Conservation (phyloP, 1,140 invertebrate genomes). For the Sipha flava region DNA sequence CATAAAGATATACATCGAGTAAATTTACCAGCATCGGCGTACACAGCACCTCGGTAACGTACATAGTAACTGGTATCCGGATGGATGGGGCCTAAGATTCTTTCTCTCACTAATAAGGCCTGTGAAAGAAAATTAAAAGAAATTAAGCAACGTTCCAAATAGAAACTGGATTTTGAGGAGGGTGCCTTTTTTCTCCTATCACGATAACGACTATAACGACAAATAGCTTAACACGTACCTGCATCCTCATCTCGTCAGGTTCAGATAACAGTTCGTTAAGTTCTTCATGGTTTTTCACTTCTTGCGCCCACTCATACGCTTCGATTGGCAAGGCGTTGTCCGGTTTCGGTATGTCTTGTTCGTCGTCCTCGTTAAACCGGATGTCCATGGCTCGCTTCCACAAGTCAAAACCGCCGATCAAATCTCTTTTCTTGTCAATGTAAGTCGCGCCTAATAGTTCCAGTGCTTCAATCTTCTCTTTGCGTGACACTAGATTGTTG, state of each 20-base stretch:
- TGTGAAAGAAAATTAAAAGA: conserved; percentile 10
- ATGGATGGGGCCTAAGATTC: conserved; percentile 85
- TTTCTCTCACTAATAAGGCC: conserved; percentile 81
- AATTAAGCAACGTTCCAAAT: too few species aligned
- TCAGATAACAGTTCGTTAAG: conserved; percentile 81
- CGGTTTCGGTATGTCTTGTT: conserved; percentile 54
- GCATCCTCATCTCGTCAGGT: conserved; percentile 93
- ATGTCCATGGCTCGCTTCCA: conserved; percentile 85
- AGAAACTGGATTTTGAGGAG: too few species aligned
- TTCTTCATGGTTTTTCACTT: conserved; percentile 67
- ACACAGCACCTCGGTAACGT: conserved; percentile 75
- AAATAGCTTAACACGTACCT: too few species aligned
- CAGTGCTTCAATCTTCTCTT: conserved; percentile 80
- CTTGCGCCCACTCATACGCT: conserved; percentile 79
- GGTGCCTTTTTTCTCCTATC: too few species aligned
- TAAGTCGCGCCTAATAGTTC: conserved; percentile 91
- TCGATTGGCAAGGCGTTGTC: conserved; percentile 57
- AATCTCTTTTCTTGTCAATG: conserved; percentile 92
- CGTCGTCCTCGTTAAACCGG: conserved; percentile 49
- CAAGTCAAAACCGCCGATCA: conserved; percentile 74
- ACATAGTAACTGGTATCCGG: conserved; percentile 95
- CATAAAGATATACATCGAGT: conserved; percentile 83
- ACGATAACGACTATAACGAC: too few species aligned
- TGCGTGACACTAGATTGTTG: conserved; percentile 56
- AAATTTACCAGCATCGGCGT: conserved; percentile 90